Evolutionary conservation across 2,888 invertebrate genomes (phyloP).

Genomic region (Seira musarum): DNA sequence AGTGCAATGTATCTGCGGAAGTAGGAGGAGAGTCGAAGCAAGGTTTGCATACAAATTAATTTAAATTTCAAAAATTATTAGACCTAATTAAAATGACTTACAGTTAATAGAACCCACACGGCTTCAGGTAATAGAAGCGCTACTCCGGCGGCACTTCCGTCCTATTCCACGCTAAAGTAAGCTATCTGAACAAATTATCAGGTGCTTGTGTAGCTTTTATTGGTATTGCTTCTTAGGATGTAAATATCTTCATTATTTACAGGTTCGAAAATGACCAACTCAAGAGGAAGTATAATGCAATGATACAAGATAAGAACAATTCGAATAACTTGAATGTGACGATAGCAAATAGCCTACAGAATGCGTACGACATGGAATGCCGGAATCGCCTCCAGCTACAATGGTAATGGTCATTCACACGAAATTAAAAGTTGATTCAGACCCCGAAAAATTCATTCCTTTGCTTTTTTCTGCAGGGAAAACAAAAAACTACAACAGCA

Average conservation of each 20-base stretch:
- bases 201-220: background rate
- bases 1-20: constrained; percentile 43
- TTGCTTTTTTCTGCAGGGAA: constrained; percentile 40
- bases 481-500: constrained; percentile 41
- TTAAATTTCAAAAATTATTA: background rate
- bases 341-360: constrained; percentile 45
- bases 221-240: too few relatives aligned
- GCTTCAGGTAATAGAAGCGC: too few relatives aligned
- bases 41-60: background rate
- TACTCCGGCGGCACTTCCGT: too few relatives aligned
- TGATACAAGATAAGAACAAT: constrained; percentile 37
- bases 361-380: constrained; percentile 60
- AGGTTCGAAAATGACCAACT: constrained; percentile 48
- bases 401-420: constrained; percentile 33
- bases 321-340: constrained; percentile 28
- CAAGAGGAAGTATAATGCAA: constrained; percentile 37
- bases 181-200: background rate
- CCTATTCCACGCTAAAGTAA: too few relatives aligned
- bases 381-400: constrained; percentile 45
- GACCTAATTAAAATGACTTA: too few relatives aligned
- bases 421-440: background rate
- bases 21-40: background rate
- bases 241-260: too few relatives aligned
- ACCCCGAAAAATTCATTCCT: background rate
- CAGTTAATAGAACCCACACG: constrained; percentile 6